Conservation (phyloP, 2,113 vertebrate genomes). For the Proteles cristata region DNA sequence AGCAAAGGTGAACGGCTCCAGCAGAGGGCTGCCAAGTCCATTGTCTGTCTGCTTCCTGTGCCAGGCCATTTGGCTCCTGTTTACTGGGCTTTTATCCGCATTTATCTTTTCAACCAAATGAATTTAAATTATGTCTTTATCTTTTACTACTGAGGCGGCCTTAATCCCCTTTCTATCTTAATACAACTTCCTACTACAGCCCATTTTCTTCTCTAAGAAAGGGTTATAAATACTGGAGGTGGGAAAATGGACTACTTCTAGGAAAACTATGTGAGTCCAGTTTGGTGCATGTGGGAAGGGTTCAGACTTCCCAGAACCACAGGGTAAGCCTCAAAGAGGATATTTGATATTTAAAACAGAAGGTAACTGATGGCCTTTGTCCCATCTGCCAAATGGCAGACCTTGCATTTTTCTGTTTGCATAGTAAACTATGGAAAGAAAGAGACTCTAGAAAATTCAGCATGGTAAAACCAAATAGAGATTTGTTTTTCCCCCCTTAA, state of each 20-base stretch:
- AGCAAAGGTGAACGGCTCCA: background rate
- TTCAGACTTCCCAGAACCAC: conserved; percentile 60
- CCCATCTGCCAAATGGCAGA: background rate
- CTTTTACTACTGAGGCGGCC: conserved; percentile 56
- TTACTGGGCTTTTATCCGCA: conserved; percentile 75
- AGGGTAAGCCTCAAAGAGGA: background rate
- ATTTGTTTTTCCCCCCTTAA: background rate
- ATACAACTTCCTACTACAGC: conserved; percentile 58
- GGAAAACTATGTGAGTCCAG: conserved; percentile 38
- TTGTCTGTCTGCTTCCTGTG: conserved; percentile 49
- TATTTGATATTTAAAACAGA: conserved; percentile 50
- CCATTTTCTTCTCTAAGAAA: conserved; percentile 65
- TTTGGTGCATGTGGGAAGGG: background rate
- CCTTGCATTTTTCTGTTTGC: background rate
- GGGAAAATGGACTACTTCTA: conserved; percentile 66
- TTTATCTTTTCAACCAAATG: conserved; percentile 75
- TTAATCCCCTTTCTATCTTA: conserved; percentile 59
- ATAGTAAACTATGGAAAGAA: background rate
- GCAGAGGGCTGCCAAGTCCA: conserved; percentile 32
- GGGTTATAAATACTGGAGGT: conserved; percentile 61
- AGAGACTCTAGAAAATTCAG: background rate
- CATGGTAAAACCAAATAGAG: background rate
- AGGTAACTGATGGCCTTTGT: background rate
- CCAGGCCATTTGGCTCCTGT: conserved; percentile 60
- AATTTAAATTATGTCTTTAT: conserved; percentile 75